A percentile compares a stretch with the other conserved stretches of the same genome.
Evolutionary conservation across 2,797 vertebrate genomes (phyloP).

Genomic region (Parauchenoglanis punctatus): DNA sequence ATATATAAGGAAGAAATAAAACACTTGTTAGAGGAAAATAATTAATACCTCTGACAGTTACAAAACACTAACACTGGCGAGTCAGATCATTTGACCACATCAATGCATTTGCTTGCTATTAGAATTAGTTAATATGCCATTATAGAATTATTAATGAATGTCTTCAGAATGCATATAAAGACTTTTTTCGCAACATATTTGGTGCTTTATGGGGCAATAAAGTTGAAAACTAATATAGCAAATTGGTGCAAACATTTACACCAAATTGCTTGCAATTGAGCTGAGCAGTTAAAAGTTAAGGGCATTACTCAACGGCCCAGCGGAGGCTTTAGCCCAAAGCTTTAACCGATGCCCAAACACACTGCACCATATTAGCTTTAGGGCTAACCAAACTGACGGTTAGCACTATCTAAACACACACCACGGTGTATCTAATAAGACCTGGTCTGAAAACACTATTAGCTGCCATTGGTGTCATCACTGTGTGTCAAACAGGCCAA

Average conservation of each 20-base stretch:
- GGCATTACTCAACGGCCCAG: neutral
- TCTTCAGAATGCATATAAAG: neutral
- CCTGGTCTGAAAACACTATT: conserved; percentile 24
- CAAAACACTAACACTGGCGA: neutral
- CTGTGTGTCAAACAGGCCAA: conserved; percentile 35
- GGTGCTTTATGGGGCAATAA: neutral
- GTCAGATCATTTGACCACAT: neutral
- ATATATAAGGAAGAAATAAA: neutral
- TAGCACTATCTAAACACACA: conserved; percentile 2
- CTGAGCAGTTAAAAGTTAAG: neutral
- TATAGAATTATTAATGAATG: neutral
- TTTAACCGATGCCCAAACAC: neutral
- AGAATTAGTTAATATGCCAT: neutral
- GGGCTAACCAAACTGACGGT: neutral
- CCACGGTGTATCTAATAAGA: conserved; percentile 44
- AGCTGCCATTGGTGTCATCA: conserved; percentile 39
- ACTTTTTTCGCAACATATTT: neutral
- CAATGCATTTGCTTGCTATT: neutral
- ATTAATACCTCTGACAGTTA: neutral
- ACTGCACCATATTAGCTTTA: neutral
- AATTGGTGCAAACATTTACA: neutral
- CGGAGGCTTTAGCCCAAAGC: neutral
- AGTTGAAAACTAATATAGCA: neutral
- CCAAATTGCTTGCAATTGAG: neutral
- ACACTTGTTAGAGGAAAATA: neutral